Base-by-base conservation (phyloP, 2,113 vertebrate species). In the Noctilio leporinus region DNA sequence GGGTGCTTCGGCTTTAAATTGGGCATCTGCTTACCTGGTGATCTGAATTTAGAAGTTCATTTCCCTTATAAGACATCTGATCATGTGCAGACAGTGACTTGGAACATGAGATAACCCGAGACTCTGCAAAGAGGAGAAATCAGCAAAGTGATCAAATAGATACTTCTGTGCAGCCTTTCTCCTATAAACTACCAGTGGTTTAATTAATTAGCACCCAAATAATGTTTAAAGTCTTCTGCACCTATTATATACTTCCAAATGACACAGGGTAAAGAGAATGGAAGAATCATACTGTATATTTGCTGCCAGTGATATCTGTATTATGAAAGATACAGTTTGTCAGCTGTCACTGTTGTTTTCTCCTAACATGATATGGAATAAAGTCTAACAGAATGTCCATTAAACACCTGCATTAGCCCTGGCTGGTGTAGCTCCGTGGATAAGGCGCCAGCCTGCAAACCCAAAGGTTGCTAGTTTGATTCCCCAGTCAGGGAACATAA, bases 281-380 rank as follows among this genome's bases (percentile, higher is more conserved):
- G 97, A 99, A 98, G 97, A 98, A 95, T 99, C 98, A 98, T 98
- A 98, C 98, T 94, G 96, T 98, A 98, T 98, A 98, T 99, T 98
- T 99, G 98, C 99, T 99, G 98, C 97, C 96, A 98, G 97, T 98
- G 98, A 98, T 98, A 98, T 99, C 98, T 98, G 98, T 98, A 98
- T 98, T 98, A 98, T 98, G 98, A 98, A 99, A 99, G 98, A 98
- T 98, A 98, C 99, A 98, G 99, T 98, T 97, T 96, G 98, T 99
- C 98, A 98, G 98, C 98, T 99, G 98, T 99, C 98, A 99, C 98
- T 98, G 98, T 98, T 98, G 98, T 99, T 99, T 99, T 98, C 98
- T 98, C 98, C 98, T 98, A 98, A 99, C 96, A 98, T 98, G 97
- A 98, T 95, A 97, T 78, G 95, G 95, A 99, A 99, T 98, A 99